Evolutionary conservation across 1,140 invertebrate genomes (phyloP).

Genomic region (Eupristina koningsbergeri): DNA sequence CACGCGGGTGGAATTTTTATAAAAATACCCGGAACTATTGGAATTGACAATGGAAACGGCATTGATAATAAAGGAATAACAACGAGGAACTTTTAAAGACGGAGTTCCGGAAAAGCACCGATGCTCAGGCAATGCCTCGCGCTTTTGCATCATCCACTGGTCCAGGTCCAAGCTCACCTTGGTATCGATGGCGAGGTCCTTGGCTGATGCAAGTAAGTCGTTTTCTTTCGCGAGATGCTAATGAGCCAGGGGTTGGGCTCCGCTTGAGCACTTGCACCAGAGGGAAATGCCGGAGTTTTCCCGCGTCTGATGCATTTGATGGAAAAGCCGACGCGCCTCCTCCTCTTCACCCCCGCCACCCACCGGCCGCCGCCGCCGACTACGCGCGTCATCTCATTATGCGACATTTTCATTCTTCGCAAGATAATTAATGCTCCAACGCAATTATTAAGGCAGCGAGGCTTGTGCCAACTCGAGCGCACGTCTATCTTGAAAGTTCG

Average conservation of each 20-base stretch:
- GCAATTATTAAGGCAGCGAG: too few species aligned
- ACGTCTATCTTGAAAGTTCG: neutral
- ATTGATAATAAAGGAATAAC: neutral
- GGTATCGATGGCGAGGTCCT: slow-evolving; percentile 60
- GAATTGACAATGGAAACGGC: neutral
- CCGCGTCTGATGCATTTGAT: too few species aligned
- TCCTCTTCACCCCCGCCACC: neutral
- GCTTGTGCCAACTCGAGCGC: too few species aligned
- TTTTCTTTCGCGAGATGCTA: slow-evolving; percentile 61
- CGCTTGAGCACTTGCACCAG: neutral
- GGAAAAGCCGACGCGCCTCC: neutral
- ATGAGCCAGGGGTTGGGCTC: neutral
- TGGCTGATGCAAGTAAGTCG: slow-evolving; percentile 71
- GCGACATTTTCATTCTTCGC: neutral
- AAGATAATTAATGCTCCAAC: neutral
- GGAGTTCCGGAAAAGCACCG: neutral
- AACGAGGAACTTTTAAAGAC: neutral
- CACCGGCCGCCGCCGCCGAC: too few species aligned
- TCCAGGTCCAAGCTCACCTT: slow-evolving; percentile 60
- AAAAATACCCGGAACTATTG: too few species aligned
- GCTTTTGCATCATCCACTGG: slow-evolving; percentile 71
- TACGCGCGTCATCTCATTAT: neutral
- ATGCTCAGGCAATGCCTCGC: neutral
- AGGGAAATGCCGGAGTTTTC: neutral
- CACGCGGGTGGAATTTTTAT: too few species aligned